Conservation (phyloP, 2,888 invertebrate species). For the Drosophila vallismaia region DNA sequence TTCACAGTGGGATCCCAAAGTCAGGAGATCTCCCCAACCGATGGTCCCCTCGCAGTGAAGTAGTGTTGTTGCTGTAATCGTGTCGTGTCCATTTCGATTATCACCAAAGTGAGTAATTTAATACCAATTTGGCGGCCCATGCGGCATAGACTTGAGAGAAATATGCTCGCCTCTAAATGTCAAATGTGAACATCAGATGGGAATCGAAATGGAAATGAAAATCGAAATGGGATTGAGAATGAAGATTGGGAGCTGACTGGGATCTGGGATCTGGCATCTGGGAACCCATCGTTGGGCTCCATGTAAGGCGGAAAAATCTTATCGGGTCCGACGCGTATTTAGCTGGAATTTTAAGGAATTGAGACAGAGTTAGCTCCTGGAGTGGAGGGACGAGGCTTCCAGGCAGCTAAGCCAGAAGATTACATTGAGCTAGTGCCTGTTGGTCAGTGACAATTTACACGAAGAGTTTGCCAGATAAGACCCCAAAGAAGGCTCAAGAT, state of each 20-base stretch:
- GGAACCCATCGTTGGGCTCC: constrained; percentile 1
- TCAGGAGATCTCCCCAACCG: constrained; percentile 4
- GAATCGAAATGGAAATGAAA: constrained; percentile 39
- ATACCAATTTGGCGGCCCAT: constrained; percentile 74
- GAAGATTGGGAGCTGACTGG: constrained; percentile 45
- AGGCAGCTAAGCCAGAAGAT: constrained; percentile 47
- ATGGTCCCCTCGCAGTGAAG: background rate
- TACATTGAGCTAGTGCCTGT: constrained; percentile 65
- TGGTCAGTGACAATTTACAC: constrained; percentile 61
- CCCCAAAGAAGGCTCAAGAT: constrained; percentile 3
- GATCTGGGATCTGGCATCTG: constrained; percentile 7
- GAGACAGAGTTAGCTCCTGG: background rate
- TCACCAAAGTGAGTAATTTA: constrained; percentile 78
- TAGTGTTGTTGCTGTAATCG: constrained; percentile 70
- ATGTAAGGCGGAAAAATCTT: constrained; percentile 41
- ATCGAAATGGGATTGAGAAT: constrained; percentile 61
- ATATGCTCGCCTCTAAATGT: constrained; percentile 78
- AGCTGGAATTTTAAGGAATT: constrained; percentile 35
- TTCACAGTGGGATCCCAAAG: constrained; percentile 50
- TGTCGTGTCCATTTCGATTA: constrained; percentile 79
- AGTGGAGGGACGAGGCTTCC: constrained; percentile 1
- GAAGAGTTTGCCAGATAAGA: constrained; percentile 51
- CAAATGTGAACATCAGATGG: constrained; percentile 78
- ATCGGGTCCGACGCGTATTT: constrained; percentile 28
- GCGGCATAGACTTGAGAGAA: constrained; percentile 73